Percentiles rank a stretch among this genome's conserved stretches.
Conservation (phyloP, 2,113 vertebrate species). For the Proterorhinus semilunaris region DNA sequence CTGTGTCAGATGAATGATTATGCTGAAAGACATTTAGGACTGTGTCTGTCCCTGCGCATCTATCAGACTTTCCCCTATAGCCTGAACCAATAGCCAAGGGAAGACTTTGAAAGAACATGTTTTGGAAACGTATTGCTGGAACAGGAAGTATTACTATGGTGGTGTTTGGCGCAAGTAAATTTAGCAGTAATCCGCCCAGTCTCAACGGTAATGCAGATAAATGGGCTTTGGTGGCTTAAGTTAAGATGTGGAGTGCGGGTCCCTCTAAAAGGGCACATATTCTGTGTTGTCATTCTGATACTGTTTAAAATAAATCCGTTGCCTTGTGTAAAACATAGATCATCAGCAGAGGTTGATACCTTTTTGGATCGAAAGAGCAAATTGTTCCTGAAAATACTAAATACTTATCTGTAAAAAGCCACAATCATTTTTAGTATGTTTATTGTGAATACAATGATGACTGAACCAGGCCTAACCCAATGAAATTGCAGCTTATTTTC, state of each 20-base stretch:
- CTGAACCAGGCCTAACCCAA: no score
- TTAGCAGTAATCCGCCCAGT: not conserved
- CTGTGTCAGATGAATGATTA: not conserved
- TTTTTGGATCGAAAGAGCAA: no score
- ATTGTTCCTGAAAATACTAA: no score
- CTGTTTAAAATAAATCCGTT: no score
- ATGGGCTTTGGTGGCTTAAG: not conserved
- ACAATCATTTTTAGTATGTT: no score
- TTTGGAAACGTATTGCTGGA: not conserved
- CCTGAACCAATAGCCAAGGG: not conserved
- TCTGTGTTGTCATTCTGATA: no score
- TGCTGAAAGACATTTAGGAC: not conserved
- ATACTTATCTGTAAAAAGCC: no score
- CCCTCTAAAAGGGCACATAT: not conserved
- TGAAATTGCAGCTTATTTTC: no score
- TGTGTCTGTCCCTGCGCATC: not conserved
- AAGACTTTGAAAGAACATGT: not conserved
- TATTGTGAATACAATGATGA: no score
- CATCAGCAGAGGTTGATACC: no score
- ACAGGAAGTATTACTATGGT: conserved; percentile 1
- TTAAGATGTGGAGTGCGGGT: not conserved
- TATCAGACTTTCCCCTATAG: not conserved
- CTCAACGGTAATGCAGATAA: not conserved
- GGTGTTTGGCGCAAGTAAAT: not conserved
- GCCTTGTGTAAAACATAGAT: no score